Conservation (phyloP, 1,140 invertebrate species). For the Schlechtendalia chinensis region DNA sequence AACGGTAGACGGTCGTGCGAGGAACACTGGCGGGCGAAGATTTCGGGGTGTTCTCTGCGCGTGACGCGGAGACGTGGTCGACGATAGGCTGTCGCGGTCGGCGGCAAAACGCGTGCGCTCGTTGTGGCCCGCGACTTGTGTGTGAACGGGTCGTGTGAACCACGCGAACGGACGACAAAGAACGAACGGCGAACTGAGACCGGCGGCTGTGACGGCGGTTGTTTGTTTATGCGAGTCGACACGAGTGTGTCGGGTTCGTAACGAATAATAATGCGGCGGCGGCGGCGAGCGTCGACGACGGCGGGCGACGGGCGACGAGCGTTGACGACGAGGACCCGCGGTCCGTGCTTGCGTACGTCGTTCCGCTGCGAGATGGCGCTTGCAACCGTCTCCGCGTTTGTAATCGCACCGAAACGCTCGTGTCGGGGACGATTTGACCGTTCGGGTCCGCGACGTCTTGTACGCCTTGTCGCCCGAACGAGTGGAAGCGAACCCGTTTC, state of each 20-base stretch:
- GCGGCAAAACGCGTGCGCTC: not conserved
- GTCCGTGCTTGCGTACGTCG: not conserved
- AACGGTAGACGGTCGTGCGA: no score
- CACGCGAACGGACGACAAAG: not conserved
- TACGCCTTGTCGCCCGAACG: no score
- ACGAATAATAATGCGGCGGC: slow-evolving; percentile 36
- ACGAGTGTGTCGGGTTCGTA: slow-evolving; percentile 44
- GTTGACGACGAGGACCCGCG: not conserved
- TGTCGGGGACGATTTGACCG: no score
- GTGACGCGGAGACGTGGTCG: no score
- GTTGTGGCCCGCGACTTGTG: not conserved
- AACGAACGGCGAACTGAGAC: not conserved
- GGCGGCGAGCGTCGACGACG: not conserved
- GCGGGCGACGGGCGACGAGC: not conserved
- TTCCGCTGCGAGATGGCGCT: slow-evolving; percentile 31
- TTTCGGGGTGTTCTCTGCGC: no score
- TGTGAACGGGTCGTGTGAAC: not conserved
- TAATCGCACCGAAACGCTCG: no score
- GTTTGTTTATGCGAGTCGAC: slow-evolving; percentile 45
- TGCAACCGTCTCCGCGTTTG: no score
- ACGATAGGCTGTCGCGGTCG: no score
- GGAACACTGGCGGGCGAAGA: no score
- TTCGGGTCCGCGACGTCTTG: no score
- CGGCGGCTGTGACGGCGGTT: not conserved
- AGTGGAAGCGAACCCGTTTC: no score